phyloP scores from a whole-genome alignment of 2,888 invertebrate genomes.

The Ectemnius lituratus region DNA sequence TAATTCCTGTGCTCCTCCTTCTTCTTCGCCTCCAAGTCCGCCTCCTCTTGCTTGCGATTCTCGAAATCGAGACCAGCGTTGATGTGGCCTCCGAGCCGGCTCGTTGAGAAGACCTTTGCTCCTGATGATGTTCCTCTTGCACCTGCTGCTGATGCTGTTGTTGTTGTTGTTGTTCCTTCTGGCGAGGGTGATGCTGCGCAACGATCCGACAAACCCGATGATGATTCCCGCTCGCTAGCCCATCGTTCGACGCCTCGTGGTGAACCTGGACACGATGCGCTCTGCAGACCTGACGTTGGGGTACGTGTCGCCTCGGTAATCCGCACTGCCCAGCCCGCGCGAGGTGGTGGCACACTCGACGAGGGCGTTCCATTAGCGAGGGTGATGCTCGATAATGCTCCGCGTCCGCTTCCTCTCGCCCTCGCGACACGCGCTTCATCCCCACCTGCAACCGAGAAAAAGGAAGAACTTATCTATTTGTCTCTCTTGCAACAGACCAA shows the following conservation, averaged over 20 bases:
- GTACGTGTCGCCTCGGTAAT: conserved; percentile 64
- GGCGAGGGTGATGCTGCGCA: conserved; percentile 53
- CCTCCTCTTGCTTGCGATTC: conserved; percentile 52
- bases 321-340: conserved; percentile 75
- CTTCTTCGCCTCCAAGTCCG: conserved; percentile 64
- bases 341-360: conserved; percentile 75
- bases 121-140: conserved; percentile 34
- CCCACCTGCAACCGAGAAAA: conserved; percentile 71
- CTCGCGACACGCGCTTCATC: conserved; percentile 78
- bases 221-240: conserved; percentile 62
- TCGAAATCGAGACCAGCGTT: conserved; percentile 41
- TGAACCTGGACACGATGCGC: conserved; percentile 50
- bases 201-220: conserved; percentile 58
- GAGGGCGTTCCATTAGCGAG: conserved; percentile 77
- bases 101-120: conserved; percentile 47
- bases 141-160: conserved; percentile 23
- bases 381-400: conserved; percentile 71
- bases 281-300: conserved; percentile 49
- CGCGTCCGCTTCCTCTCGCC: conserved; percentile 77
- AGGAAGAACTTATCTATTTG: no score
- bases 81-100: conserved; percentile 35
- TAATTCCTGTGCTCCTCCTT: conserved; percentile 56
- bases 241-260: conserved; percentile 61
- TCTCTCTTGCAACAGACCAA: no score
- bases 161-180: conserved; percentile 40